Base-by-base conservation (phyloP, 2,888 invertebrate species). In the Ferdinandea cuprea region DNA sequence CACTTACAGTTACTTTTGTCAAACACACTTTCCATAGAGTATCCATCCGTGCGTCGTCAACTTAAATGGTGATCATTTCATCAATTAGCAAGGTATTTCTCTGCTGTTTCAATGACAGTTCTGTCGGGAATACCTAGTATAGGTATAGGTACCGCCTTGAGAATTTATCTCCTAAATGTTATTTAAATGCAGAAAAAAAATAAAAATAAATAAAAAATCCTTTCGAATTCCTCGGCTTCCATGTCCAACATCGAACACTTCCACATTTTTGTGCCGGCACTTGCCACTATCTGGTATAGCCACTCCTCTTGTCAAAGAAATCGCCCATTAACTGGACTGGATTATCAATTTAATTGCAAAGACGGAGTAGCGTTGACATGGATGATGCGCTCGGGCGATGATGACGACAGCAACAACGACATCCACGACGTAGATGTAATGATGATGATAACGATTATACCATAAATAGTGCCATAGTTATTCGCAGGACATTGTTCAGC, bases 401-500 rank as follows among this genome's bases (percentile, higher is more conserved):
- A 32, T 30, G 15, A n/a, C 4, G 1, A 54, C 19, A 7, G 37
- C 13, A 37, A 42, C 28, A 19, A 11, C 37, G 32, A 59, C 58
- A 61, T n/a, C 21, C n/a, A 42, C 30, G 30, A 19, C 25, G 25
- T 25, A 25, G 25, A 48, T 35, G 68, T 48, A 48, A 68, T 19
- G 76, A 40, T 15, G 83, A 68, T 61, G 61, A 68, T 63, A 73
- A 68, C 78, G 72, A 68, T 78, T 83, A 73, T 68, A 78, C 81
- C 81, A 83, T 83, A 83, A 77, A 83, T 72, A 83, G 71, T 54
- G 61, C 46, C 71, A 66, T 50, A 61, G 66, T 50, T 72, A 78
- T 63, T 83, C 73, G 66, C 78, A 78, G 83, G 78, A 83, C 78
- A 78, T 78, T 73, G 72, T 63, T 56, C 50, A 73, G 78, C 46